Conservation (phyloP, 2,888 invertebrate genomes). For the Thelaira solivaga region DNA sequence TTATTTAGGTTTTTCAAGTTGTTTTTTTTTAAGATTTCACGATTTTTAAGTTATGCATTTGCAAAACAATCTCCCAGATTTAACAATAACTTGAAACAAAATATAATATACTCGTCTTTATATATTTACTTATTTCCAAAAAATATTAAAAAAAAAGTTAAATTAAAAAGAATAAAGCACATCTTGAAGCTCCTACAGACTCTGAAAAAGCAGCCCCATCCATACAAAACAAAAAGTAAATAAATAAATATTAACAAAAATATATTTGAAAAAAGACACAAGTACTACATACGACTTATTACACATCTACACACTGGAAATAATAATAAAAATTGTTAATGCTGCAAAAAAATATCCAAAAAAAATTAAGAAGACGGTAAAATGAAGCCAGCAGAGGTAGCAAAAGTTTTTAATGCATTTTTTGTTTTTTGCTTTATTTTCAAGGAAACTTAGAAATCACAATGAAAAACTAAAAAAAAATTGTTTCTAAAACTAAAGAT, state of each 20-base stretch:
- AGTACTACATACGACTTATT: constrained; percentile 26
- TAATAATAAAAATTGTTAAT: constrained; percentile 45
- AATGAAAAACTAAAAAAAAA: constrained; percentile 28
- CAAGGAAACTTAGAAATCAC: constrained; percentile 56
- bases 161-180: constrained; percentile 36
- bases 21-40: constrained; percentile 45
- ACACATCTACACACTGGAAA: constrained; percentile 41
- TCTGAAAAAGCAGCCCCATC: not conserved
- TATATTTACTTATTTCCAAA: constrained; percentile 5
- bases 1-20: constrained; percentile 25
- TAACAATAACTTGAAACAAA: constrained; percentile 38
- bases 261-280: constrained; percentile 29
- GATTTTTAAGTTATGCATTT: constrained; percentile 60
- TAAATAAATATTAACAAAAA: constrained; percentile 19
- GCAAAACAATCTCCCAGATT: constrained; percentile 60
- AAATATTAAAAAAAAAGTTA: constrained; percentile 9
- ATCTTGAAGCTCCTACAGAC: constrained; percentile 45
- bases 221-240: not conserved
- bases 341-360: constrained; percentile 42
- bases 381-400: constrained; percentile 24
- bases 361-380: constrained; percentile 55
- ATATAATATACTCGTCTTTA: constrained; percentile 11
- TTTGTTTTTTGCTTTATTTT: constrained; percentile 31
- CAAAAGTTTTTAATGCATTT: constrained; percentile 19
- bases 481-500: constrained; percentile 41